Evolutionary conservation across 2,113 vertebrate species (phyloP).

Genomic region (Natator depressus): DNA sequence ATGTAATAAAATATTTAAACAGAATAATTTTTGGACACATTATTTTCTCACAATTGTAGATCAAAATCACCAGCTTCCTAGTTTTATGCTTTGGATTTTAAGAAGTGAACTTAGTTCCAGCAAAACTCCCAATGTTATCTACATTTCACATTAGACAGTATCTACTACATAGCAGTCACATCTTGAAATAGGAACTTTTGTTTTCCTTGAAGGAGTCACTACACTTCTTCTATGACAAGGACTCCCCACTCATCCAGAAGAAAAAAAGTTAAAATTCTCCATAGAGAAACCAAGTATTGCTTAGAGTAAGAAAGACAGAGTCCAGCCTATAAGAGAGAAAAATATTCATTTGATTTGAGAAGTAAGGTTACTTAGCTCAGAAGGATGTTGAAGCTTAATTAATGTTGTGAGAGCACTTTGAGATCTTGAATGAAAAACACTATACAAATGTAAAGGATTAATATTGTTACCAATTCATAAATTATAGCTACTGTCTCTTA

Average conservation of each 20-base stretch:
- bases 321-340: background rate
- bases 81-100: background rate
- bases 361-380: background rate
- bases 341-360: background rate
- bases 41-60: background rate
- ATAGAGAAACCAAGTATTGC: background rate
- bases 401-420: background rate
- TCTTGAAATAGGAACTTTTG: background rate
- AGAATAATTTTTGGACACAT: accelerated
- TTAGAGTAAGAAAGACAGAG: background rate
- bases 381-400: background rate
- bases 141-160: background rate
- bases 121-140: background rate
- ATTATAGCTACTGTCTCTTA: background rate
- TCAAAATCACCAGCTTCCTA: background rate
- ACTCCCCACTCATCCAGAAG: background rate
- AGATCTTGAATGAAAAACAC: background rate
- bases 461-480: background rate
- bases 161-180: background rate
- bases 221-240: background rate
- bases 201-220: background rate
- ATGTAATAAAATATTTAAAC: background rate
- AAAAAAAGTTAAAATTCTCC: background rate
- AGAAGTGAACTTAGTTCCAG: background rate
- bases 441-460: background rate